phyloP scores from a whole-genome alignment of 2,888 invertebrate species.

The Aplocera efformata region DNA sequence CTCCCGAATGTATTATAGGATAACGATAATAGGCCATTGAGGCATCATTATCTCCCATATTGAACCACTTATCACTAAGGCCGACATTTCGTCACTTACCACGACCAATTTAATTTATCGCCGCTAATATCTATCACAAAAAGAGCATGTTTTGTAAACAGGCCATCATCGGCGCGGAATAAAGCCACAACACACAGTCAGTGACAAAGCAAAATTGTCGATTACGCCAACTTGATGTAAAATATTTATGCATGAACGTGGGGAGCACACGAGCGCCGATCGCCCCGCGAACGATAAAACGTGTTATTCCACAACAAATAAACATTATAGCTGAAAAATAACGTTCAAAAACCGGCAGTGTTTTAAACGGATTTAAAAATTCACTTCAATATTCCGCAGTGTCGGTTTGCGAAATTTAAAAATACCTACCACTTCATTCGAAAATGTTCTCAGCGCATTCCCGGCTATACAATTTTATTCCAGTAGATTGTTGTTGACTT shows the following conservation, averaged over 20 bases:
- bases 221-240: conserved; percentile 48
- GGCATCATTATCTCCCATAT: conserved; percentile 52
- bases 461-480: conserved; percentile 5
- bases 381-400: conserved; percentile 21
- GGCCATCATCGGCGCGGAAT: conserved; percentile 36
- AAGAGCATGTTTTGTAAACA: conserved; percentile 33
- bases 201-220: conserved; percentile 50
- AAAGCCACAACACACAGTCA: conserved; percentile 34
- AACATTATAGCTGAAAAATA: conserved; percentile 46
- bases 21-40: conserved; percentile 56
- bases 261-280: conserved; percentile 14
- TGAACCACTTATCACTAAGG: conserved; percentile 46
- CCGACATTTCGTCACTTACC: conserved; percentile 32
- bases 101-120: conserved; percentile 22
- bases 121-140: conserved; percentile 29
- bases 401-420: conserved; percentile 12
- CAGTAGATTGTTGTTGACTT: conserved; percentile 9
- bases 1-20: conserved; percentile 46
- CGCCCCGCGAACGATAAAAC: conserved; percentile 37
- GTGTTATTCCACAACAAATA: conserved; percentile 50
- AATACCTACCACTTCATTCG: conserved; percentile 15
- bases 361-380: conserved; percentile 29
- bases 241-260: conserved; percentile 52
- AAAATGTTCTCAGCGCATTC: conserved; percentile 11
- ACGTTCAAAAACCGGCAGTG: conserved; percentile 34